Evolutionary conservation across 2,113 vertebrate species (phyloP).

Genomic region (Lates calcarifer): DNA sequence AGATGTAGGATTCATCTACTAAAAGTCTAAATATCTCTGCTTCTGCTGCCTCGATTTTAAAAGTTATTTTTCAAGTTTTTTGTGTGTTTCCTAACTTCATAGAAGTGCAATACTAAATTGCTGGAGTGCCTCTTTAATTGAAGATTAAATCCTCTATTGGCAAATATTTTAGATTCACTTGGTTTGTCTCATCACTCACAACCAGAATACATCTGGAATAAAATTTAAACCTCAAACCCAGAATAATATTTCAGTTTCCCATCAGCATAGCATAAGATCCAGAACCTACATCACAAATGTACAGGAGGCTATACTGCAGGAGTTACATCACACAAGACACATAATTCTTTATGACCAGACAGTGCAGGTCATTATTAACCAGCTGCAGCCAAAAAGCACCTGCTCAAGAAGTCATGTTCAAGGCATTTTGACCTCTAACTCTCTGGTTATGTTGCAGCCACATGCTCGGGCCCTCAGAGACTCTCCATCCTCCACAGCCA

Average conservation of each 20-base stretch:
- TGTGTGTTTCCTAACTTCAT: background rate
- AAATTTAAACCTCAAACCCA: background rate
- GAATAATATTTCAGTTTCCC: background rate
- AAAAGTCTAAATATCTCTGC: background rate
- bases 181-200: conserved; percentile 18
- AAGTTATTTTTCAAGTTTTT: background rate
- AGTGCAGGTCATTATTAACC: conserved; percentile 42
- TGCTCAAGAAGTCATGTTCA: conserved; percentile 63
- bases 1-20: background rate
- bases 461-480: conserved; percentile 56
- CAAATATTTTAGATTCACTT: conserved; percentile 33
- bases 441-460: conserved; percentile 55
- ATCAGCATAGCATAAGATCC: conserved; percentile 4
- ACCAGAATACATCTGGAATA: background rate
- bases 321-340: conserved; percentile 2
- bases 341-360: conserved; percentile 2
- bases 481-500: conserved; percentile 42
- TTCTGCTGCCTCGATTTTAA: background rate
- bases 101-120: background rate
- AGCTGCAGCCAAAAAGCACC: conserved; percentile 59
- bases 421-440: conserved; percentile 61
- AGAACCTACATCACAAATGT: background rate
- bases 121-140: background rate
- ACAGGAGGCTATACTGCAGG: background rate
- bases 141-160: background rate